Evolutionary conservation across 2,888 invertebrate species (phyloP), one percentile per base, ranked within the genome.

Genomic region (Opisthograptis luteolata): DNA sequence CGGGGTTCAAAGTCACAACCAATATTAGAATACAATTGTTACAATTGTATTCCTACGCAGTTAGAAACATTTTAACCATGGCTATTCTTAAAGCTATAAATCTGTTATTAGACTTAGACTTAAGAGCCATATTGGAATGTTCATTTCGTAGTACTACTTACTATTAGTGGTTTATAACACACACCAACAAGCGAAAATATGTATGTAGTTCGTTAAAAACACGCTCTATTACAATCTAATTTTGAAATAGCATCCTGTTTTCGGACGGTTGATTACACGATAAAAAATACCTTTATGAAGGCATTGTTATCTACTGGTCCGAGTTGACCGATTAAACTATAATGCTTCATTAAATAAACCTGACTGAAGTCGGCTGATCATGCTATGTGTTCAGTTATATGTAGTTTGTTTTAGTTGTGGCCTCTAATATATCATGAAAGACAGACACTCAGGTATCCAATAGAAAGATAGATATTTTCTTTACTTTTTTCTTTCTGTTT

Each of bases 211-310:
- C 57, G 57, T 71, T 64, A 68, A 64, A 66, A 62, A 58, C 62
- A 74, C 73, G 81, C 76, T 81, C 79, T 78, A 83, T 81, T 82
- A 79, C 69, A 55, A 64, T 66, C 69, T 63, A 73, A 79, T 77
- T 77, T 76, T 70, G 74, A 73, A 79, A 68, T 64, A 65, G 64
- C 74, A 73, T 80, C 79, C 81, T 76, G 77, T 76, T 76, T 45
- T 77, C 66, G 59, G 50, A 45, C 55, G 40, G 34, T 68, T 58
- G 60, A 70, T 70, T 69, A 68, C 68, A 67, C 59, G 37, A 60
- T 55, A 68, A 68, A 66, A 68, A 69, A n/a, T n/a, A 66, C 64
- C 53, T 69, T 64, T 57, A 56, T 65, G 60, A 64, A 64, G 58
- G 55, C 58, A 63, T 62, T 66, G 71, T 61, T 68, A 58, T 55